Conservation (phyloP, 1,140 invertebrate species). For the Hylyphantes graminicola region DNA sequence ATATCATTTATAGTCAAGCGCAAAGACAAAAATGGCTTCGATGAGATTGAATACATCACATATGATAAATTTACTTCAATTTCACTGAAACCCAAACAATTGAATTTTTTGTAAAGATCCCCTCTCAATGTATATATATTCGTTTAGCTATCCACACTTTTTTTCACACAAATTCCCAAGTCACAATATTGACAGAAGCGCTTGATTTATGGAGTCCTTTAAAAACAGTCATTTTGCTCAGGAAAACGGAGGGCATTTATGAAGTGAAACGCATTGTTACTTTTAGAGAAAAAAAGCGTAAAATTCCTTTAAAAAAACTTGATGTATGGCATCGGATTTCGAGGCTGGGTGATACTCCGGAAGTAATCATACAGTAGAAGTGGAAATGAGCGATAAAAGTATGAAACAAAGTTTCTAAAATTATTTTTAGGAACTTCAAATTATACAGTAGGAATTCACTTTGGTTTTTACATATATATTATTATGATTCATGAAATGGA, state of each 20-base stretch:
- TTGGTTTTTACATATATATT: neutral
- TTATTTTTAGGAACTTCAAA: neutral
- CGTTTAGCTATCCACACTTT: neutral
- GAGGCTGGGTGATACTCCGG: neutral
- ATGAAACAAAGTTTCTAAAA: neutral
- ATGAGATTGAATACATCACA: no score
- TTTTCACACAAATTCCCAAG: neutral
- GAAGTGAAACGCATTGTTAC: constrained; percentile 36
- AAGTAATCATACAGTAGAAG: constrained; percentile 15
- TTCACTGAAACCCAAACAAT: no score
- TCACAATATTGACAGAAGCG: constrained; percentile 37
- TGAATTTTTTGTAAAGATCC: no score
- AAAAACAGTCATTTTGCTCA: constrained; percentile 38
- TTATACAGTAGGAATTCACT: neutral
- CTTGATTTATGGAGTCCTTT: constrained; percentile 37
- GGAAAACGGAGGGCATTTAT: constrained; percentile 15
- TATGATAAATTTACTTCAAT: no score
- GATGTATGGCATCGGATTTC: constrained; percentile 36
- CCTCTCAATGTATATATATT: no score
- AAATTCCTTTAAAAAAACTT: neutral
- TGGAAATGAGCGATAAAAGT: neutral
- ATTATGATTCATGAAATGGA: neutral
- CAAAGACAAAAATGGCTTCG: no score
- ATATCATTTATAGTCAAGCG: no score
- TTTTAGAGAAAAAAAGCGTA: neutral